Evolutionary conservation across 2,888 invertebrate genomes (phyloP).

Genomic region (Andrena camellia): DNA sequence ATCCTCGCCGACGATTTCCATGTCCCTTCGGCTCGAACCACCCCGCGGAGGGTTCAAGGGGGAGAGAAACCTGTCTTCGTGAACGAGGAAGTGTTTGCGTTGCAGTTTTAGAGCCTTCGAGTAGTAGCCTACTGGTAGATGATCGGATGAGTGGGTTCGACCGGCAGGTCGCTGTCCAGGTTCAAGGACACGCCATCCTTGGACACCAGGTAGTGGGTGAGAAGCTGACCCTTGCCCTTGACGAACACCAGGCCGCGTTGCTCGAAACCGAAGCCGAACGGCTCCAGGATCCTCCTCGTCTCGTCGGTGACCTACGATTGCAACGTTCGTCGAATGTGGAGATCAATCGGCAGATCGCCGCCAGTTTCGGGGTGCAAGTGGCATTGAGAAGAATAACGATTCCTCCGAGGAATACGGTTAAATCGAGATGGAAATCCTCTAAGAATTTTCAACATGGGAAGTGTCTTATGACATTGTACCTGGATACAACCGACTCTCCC

Average conservation of each 20-base stretch:
- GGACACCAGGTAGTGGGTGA: constrained; percentile 95
- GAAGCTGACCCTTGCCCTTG: constrained; percentile 98
- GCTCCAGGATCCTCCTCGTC: constrained; percentile 94
- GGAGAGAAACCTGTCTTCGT: constrained; percentile 25
- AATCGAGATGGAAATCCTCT: no score
- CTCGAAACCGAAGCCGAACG: constrained; percentile 96
- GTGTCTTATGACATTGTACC: constrained; percentile 85
- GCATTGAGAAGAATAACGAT: no score
- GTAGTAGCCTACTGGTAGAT: constrained; percentile 80
- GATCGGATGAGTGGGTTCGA: constrained; percentile 82
- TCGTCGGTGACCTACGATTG: constrained; percentile 95
- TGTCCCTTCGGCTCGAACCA: constrained; percentile 2
- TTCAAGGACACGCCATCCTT: constrained; percentile 83
- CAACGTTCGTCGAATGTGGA: constrained; percentile 14
- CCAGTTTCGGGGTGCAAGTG: no score
- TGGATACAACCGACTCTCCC: constrained; percentile 98
- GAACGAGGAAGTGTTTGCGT: constrained; percentile 46
- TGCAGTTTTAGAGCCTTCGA: constrained; percentile 66
- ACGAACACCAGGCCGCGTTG: constrained; percentile 97
- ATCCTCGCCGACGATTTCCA: not conserved
- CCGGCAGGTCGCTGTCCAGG: constrained; percentile 83
- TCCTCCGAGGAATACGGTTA: no score
- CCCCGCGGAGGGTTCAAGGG: constrained; percentile 19
- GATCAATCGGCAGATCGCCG: not conserved
- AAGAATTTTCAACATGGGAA: no score